phyloP scores from a whole-genome alignment of 2,113 vertebrate genomes.

The Ptychochromis oligacanthus region DNA sequence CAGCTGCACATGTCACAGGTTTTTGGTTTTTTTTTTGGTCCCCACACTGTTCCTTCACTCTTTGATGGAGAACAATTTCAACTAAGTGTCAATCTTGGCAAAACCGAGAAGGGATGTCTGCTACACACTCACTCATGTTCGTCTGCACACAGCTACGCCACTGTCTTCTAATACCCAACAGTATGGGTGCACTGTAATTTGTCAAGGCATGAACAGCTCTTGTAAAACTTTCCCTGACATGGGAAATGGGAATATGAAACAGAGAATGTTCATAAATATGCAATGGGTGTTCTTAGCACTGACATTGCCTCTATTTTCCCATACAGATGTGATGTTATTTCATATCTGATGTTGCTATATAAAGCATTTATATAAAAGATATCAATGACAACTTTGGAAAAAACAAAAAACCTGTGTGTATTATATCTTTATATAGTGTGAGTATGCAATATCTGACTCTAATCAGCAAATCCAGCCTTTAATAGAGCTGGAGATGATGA shows the following conservation, averaged over 20 bases:
- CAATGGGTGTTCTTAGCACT: slow-evolving; percentile 42
- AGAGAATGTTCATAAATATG: slow-evolving; percentile 70
- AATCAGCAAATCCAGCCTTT: not conserved
- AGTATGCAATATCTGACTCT: not conserved
- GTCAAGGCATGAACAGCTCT: slow-evolving; percentile 57
- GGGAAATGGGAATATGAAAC: slow-evolving; percentile 72
- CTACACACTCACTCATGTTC: slow-evolving; percentile 19
- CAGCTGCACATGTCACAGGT: slow-evolving; percentile 9
- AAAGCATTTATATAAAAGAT: not conserved
- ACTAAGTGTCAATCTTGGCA: slow-evolving; percentile 41
- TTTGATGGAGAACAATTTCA: slow-evolving; percentile 38
- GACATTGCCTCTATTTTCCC: slow-evolving; percentile 30
- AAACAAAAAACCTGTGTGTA: accelerated
- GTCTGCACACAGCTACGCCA: slow-evolving; percentile 8
- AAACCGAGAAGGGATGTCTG: slow-evolving; percentile 38
- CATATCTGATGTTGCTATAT: slow-evolving; percentile 25
- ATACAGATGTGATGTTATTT: slow-evolving; percentile 38
- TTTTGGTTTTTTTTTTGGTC: not conserved
- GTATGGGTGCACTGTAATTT: slow-evolving; percentile 60
- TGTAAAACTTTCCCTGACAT: slow-evolving; percentile 68
- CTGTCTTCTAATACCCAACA: slow-evolving; percentile 55
- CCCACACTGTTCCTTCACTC: not conserved
- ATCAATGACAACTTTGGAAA: not conserved
- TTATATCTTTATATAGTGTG: not conserved
- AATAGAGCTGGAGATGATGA: slow-evolving; percentile 1